These are phyloP conservation scores for Pectinophora gossypiella DNA, from an alignment of 1,140 invertebrate species.

Conservation along the genomic window DNA sequence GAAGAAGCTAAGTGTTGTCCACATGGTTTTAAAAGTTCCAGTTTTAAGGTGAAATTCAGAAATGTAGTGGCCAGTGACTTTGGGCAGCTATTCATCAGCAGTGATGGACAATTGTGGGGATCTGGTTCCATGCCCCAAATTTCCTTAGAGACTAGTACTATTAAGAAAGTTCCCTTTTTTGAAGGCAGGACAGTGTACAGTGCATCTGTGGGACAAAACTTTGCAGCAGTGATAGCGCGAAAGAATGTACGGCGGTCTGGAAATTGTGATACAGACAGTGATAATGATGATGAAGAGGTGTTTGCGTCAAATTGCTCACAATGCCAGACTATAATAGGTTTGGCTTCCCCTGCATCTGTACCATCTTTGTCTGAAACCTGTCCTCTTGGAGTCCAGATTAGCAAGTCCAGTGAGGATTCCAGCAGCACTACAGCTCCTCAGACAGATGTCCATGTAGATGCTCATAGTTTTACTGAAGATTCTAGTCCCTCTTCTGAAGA, in stretches of 20 bases:
- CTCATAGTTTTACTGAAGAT: constrained; percentile 76
- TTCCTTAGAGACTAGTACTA: constrained; percentile 76
- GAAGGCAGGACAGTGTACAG: constrained; percentile 79
- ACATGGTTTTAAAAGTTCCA: constrained; percentile 79
- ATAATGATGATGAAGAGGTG: constrained; percentile 80
- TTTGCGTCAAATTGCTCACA: constrained; percentile 81
- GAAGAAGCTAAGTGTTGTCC: constrained; percentile 79
- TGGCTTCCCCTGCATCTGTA: constrained; percentile 73
- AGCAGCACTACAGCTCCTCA: constrained; percentile 71
- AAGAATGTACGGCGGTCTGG: constrained; percentile 73
- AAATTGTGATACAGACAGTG: constrained; percentile 77
- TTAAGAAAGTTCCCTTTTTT: constrained; percentile 82
- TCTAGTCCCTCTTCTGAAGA: constrained; percentile 73
- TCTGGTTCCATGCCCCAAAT: constrained; percentile 84
- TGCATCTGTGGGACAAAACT: constrained; percentile 80
- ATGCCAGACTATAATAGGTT: constrained; percentile 74
- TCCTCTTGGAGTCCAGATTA: constrained; percentile 67
- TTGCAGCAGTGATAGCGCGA: constrained; percentile 82
- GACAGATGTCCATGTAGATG: constrained; percentile 64
- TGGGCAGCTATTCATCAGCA: constrained; percentile 80
- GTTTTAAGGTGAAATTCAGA: constrained; percentile 78
- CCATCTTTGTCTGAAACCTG: constrained; percentile 70
- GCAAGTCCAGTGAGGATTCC: constrained; percentile 74
- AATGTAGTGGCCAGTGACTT: constrained; percentile 78
- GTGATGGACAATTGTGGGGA: constrained; percentile 84